These are phyloP conservation scores for Camponotus vicinus DNA, from an alignment of 1,140 invertebrate species.

Conservation along the genomic window DNA sequence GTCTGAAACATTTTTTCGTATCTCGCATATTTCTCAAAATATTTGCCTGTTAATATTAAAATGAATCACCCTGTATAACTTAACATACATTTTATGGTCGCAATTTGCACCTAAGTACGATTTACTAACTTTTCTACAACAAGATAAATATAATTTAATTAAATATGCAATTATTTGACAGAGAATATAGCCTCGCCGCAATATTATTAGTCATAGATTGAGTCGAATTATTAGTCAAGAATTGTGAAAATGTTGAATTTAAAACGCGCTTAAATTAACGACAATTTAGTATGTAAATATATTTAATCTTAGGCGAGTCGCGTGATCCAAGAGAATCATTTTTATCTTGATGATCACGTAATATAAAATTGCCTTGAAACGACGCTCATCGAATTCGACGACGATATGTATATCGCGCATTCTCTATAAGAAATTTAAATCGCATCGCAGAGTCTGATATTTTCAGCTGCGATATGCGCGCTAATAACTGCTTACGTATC, in stretches of 20 bases:
- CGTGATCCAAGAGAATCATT: slow-evolving; percentile 18
- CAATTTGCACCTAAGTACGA: not conserved
- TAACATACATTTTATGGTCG: not conserved
- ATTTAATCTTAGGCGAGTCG: slow-evolving; percentile 24
- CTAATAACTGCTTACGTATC: slow-evolving; percentile 48
- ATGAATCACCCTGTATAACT: not conserved
- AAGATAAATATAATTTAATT: not conserved
- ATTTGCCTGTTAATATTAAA: too few species aligned
- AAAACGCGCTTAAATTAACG: slow-evolving; percentile 23
- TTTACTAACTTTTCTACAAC: not conserved
- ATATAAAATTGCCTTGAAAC: slow-evolving; percentile 14
- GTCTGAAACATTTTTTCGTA: too few species aligned
- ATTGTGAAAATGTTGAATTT: slow-evolving; percentile 7
- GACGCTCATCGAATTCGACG: slow-evolving; percentile 32
- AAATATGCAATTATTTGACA: not conserved
- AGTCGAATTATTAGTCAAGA: not conserved
- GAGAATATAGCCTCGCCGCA: too few species aligned
- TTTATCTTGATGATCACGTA: slow-evolving; percentile 41
- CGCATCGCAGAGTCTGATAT: slow-evolving; percentile 19
- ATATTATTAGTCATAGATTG: not conserved
- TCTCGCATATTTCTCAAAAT: too few species aligned
- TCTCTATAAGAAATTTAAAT: slow-evolving; percentile 48
- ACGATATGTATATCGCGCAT: slow-evolving; percentile 16
- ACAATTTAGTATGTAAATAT: slow-evolving; percentile 32
- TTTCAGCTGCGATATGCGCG: slow-evolving; percentile 22